Conservation (phyloP, 1,140 invertebrate species). For the Cataglyphis hispanica region DNA sequence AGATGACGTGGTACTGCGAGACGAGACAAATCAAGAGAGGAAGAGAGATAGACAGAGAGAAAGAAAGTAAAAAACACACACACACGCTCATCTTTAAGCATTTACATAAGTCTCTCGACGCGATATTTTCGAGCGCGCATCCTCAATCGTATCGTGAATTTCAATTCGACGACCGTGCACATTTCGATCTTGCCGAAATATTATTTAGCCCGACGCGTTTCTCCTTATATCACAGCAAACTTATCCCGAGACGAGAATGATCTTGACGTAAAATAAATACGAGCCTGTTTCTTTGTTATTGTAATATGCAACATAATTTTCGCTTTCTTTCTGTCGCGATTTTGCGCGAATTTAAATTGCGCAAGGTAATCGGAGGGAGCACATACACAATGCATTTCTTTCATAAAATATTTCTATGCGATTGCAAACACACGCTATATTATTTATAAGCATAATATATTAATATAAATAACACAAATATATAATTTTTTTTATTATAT, state of each 20-base stretch:
- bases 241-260: neutral
- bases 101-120: conserved; percentile 27
- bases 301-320: neutral
- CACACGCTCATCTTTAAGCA: neutral
- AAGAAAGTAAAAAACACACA: too few species aligned
- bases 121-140: neutral
- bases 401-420: too few species aligned
- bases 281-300: neutral
- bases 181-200: conserved; percentile 12
- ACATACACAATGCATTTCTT: too few species aligned
- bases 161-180: neutral
- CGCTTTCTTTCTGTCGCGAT: too few species aligned
- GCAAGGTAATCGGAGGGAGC: too few species aligned
- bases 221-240: conserved; percentile 24
- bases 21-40: neutral
- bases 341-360: neutral
- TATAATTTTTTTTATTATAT: too few species aligned
- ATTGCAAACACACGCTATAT: neutral
- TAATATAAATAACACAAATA: neutral
- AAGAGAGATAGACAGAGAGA: too few species aligned
- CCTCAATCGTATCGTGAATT: neutral
- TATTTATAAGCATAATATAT: neutral
- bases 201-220: conserved; percentile 11
- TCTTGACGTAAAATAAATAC: neutral
- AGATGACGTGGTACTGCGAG: neutral